A percentile compares a stretch with the other conserved stretches of the same genome.
These are phyloP conservation scores for Crossocerus cetratus DNA, from an alignment of 2,888 invertebrate genomes.

Conservation along the genomic window DNA sequence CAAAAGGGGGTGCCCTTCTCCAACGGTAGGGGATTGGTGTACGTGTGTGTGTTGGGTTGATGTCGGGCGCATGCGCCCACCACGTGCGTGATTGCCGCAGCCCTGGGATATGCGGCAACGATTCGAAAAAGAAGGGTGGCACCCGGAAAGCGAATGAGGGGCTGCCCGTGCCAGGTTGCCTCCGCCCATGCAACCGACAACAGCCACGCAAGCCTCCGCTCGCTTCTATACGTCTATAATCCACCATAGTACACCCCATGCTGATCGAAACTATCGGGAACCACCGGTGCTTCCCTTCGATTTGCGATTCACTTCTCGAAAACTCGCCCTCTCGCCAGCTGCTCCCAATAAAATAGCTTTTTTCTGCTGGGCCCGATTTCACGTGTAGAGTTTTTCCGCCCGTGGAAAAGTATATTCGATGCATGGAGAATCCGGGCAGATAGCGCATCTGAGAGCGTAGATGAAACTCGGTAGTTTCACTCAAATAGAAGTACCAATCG, in stretches of 20 bases:
- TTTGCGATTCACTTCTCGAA: background rate
- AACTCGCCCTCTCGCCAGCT: too few relatives aligned
- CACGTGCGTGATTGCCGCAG: constrained; percentile 57
- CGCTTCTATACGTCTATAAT: background rate
- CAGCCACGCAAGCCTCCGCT: constrained; percentile 4
- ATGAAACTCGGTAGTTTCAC: too few relatives aligned
- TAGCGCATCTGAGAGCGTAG: too few relatives aligned
- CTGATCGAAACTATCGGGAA: constrained; percentile 39
- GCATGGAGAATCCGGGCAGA: too few relatives aligned
- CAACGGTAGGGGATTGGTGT: constrained; percentile 14
- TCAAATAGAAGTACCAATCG: too few relatives aligned
- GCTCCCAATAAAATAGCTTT: too few relatives aligned
- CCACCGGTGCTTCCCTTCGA: constrained; percentile 32
- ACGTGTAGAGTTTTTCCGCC: too few relatives aligned
- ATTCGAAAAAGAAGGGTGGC: constrained; percentile 67
- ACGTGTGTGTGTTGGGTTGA: constrained; percentile 47
- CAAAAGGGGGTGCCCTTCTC: background rate
- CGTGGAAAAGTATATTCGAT: too few relatives aligned
- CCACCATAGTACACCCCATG: too few relatives aligned
- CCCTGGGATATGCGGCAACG: constrained; percentile 5
- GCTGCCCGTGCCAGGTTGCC: constrained; percentile 68
- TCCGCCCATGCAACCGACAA: constrained; percentile 70
- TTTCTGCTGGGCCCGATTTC: too few relatives aligned
- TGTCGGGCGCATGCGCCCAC: constrained; percentile 57
- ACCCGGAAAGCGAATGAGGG: constrained; percentile 72